Base-by-base conservation (phyloP, 2,797 vertebrate genomes). In the Urophycis tenuis region DNA sequence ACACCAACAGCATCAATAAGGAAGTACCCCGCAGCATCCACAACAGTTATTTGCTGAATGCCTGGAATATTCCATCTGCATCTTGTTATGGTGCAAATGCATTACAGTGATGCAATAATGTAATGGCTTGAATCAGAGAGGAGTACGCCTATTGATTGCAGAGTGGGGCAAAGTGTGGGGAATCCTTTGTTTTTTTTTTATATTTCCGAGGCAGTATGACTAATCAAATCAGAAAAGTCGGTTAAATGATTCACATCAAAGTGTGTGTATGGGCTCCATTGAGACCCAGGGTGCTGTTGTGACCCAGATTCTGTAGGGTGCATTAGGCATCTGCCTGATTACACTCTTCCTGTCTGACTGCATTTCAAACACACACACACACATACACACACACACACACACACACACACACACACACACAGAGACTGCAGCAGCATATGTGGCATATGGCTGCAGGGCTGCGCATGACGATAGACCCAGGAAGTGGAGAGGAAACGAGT, bases 261-360 rank as follows among this genome's bases (percentile, higher is more conserved):
- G 85, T 84, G 84, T 73, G 72, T 70, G 32, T 85, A 83, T 60
- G 53, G 41, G 32, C 36, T 69, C 32, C 60, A 34, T 80, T 76
- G 83, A 77, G 85, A 88, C 53, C 53, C 53, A 22, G 8, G 53
- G 53, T 22, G 11, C 53, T 60, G 81, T 84, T 33, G 79, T 92
- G 90, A 92, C 92, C 92, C 88, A 92, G 89, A 89, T 92, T 90
- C 85, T 81, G 64, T 76, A 84, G 75, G 87, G 82, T 83, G 87
- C 83, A 90, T 91, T 92, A 92, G 29, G 8, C 89, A 88, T 85
- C 87, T 90, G 89, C 88, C 79, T 74, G 81, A 81, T 82, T 85
- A 82, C 87, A 83, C 83, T 75, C 84, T 82, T 41, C 76, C 78
- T 80, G 85, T 45, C 80, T 79, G 85, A 74, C 79, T 84, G 87